Evolutionary conservation across 2,113 vertebrate genomes (phyloP).

Genomic region (Nipponia nippon): DNA sequence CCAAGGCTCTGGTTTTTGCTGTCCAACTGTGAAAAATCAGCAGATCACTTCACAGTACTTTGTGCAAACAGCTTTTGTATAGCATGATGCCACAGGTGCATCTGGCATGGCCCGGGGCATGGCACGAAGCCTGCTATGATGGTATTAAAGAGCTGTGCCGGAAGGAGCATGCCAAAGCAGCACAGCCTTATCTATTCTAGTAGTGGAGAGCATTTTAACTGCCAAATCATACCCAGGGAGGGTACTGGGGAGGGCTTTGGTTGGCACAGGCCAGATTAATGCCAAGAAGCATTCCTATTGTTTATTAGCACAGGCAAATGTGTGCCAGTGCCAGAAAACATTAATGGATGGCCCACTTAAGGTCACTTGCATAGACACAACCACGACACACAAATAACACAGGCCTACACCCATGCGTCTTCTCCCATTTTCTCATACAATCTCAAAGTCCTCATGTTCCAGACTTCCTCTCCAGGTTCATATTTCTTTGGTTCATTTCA

Average conservation of each 20-base stretch:
- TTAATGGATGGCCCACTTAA: neutral
- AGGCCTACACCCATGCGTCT: neutral
- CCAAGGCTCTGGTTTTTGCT: neutral
- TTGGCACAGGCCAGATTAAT: neutral
- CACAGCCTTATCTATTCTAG: neutral
- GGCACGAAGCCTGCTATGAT: neutral
- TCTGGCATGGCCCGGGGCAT: neutral
- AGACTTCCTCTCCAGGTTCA: neutral
- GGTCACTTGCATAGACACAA: neutral
- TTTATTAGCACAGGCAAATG: neutral
- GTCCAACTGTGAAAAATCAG: neutral
- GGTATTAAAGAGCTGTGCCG: neutral
- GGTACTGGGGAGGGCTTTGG: neutral
- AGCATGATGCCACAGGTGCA: neutral
- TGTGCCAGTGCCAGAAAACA: neutral
- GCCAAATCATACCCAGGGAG: neutral
- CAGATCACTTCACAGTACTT: neutral
- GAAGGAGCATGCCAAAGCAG: neutral
- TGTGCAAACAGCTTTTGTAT: fast-evolving
- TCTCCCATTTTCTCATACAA: neutral
- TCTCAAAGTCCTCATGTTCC: neutral
- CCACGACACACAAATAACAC: neutral
- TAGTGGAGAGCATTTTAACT: neutral
- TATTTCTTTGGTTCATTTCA: neutral
- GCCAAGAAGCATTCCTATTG: neutral